Evolutionary conservation across 2,797 vertebrate species (phyloP).

Genomic region (Chrysocyon brachyurus): DNA sequence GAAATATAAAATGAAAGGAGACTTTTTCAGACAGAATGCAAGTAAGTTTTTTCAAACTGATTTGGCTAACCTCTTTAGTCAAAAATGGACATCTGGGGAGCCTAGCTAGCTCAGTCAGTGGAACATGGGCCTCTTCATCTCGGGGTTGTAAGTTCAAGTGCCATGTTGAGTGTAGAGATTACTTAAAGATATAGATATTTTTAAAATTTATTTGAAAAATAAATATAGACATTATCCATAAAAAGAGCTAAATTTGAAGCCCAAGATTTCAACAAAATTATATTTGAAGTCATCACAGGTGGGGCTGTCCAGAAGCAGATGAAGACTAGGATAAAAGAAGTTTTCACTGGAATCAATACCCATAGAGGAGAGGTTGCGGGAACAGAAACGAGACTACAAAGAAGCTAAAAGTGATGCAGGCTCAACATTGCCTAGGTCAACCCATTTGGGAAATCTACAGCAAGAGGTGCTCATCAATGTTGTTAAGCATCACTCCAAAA

Average conservation of each 20-base stretch:
- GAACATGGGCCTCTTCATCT: not conserved
- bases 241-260: not conserved
- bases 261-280: not conserved
- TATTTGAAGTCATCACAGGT: not conserved
- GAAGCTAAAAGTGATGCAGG: not conserved
- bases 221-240: not conserved
- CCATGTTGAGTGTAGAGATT: not conserved
- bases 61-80: not conserved
- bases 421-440: not conserved
- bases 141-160: not conserved
- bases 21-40: not conserved
- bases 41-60: not conserved
- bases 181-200: not conserved
- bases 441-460: fast-evolving
- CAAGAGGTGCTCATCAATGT: not conserved
- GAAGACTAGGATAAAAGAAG: not conserved
- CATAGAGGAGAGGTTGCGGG: not conserved
- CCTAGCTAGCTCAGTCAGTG: not conserved
- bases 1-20: slow-evolving; percentile 5
- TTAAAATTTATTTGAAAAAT: not conserved
- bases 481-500: not conserved
- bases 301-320: not conserved
- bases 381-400: not conserved
- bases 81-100: not conserved
- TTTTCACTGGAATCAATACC: not conserved